These are phyloP conservation scores for Anthrax anthrax DNA, from an alignment of 2,888 invertebrate species.

Conservation along the genomic window DNA sequence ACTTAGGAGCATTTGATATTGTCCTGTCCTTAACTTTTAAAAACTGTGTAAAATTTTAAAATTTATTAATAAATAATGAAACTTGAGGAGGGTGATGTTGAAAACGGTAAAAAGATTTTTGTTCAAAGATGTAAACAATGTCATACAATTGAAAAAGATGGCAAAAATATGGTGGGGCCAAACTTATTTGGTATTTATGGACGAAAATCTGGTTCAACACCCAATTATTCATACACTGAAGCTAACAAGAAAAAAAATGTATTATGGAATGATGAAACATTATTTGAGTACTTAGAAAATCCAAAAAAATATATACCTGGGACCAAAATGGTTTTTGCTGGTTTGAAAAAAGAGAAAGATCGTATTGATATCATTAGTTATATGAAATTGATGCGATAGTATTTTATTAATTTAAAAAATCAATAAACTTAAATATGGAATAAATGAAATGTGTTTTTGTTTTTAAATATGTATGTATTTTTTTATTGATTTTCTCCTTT, in stretches of 20 bases:
- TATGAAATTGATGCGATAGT: not conserved
- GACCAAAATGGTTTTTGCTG: constrained; percentile 98
- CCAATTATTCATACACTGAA: constrained; percentile 82
- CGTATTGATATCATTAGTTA: constrained; percentile 90
- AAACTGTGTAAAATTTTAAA: too few species aligned
- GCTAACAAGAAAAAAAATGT: constrained; percentile 95
- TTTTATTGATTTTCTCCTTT: too few species aligned
- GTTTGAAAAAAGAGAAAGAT: constrained; percentile 89
- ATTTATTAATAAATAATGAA: not conserved
- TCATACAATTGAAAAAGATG: constrained; percentile 85
- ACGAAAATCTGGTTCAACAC: constrained; percentile 84
- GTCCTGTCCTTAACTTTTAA: too few species aligned
- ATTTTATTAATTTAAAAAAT: too few species aligned
- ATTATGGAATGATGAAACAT: constrained; percentile 80
- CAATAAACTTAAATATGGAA: too few species aligned
- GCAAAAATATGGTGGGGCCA: constrained; percentile 95
- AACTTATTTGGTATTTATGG: constrained; percentile 84
- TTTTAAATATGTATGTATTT: too few species aligned
- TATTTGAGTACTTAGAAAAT: constrained; percentile 91
- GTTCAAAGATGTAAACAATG: constrained; percentile 93
- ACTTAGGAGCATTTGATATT: too few species aligned
- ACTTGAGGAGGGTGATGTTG: constrained; percentile 59
- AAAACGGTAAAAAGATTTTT: constrained; percentile 95
- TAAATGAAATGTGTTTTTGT: too few species aligned
- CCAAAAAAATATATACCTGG: constrained; percentile 99